Base-by-base conservation (phyloP, 2,113 vertebrate genomes). In the Eptatretus burgeri region DNA sequence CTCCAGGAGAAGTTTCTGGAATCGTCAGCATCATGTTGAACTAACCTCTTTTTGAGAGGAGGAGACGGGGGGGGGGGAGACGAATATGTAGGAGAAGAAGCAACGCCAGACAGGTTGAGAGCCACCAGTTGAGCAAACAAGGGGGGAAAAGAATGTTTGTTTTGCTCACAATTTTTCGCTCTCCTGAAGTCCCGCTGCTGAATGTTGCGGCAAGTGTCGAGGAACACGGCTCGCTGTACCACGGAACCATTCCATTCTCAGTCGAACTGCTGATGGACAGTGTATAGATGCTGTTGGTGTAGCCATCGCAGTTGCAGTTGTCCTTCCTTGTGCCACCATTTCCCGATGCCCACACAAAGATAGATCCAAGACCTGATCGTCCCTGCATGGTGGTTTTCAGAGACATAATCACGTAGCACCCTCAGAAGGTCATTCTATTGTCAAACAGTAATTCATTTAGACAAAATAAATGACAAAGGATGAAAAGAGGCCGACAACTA, bases 211-310 rank as follows among this genome's bases (percentile, higher is more conserved):
- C 87, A 2, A 98, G 83, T 2, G 91, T 95, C 73, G 91, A 98
- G 10, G 91, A 93, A 75, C 89, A 98, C 72, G 86, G 84, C 75
- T 98, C 91, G 9, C 89, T 95, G 80, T 98, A 98, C 91, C 91
- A 95, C 52, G 91, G 91, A 72, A 94, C 89, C 0, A 79, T 86
- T 66, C 91, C 89, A 0, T 81, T 75, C 76, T 95, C 84, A 0
- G 87, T 93, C 74, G 84, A 85, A 70, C 91, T 98, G 80, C 91
- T 95, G 76, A 98, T 95, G 74, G 91, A 98, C 69, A 98, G 77
- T 0, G 89, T 98, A 78, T 91, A 91, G 73, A 98, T 98, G 76
- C 87, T 94, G 77, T 98, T 95, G 75, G 91, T 98, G 78, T 98
- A 98, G 73, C 91, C 91, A 0, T 98, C 91, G 9, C 91, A 98